Evolutionary conservation across 1,140 invertebrate species (phyloP), one percentile per base, ranked within the genome.

Genomic region (Tetramorium alpestre): DNA sequence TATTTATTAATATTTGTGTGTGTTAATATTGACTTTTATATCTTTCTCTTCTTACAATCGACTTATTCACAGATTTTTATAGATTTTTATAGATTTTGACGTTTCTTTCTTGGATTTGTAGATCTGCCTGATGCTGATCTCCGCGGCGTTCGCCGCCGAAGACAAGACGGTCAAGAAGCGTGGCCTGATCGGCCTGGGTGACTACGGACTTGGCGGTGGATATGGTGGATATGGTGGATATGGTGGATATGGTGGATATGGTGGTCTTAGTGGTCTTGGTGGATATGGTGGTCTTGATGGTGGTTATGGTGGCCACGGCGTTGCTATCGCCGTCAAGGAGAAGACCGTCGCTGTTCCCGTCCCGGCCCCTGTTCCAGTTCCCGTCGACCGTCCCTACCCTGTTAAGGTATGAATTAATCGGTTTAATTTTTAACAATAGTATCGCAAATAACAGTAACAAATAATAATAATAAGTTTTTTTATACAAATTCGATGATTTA

Each of bases 301-400:
- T 3, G 80, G 73, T 25, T 33, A 33, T 33, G 86, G 85, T n/a
- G 82, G 78, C 10, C 76, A 89, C 47, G 88, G 85, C 28, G 49
- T 91, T 3, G 75, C 56, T 1, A 33, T 86, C 18, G 91, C 70
- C 1, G 18, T 89, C 8, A 76, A 89, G 7, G 88, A 90, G 22
- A 88, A 89, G 41, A 3, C 92, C 47, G 87, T 95, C 77, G 81
- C 90, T 5, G 93, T 94, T 13, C 93, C 94, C 13, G 87, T 93
- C 8, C 65, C 91, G 10, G 93, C 94, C 2, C 93, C 94, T 54
- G 0, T 44, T 67, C 92, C 94, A 49, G 93, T 94, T 80, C 87
- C 92, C 44, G 94, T 95, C 72, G 95, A 95, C 78, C 93, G 94
- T 67, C 95, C 95, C 18, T 91, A 92, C 67, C 94, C 94, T 4